Evolutionary conservation across 2,113 vertebrate genomes (phyloP), one percentile per base, ranked within the genome.

Genomic region (Caretta caretta): DNA sequence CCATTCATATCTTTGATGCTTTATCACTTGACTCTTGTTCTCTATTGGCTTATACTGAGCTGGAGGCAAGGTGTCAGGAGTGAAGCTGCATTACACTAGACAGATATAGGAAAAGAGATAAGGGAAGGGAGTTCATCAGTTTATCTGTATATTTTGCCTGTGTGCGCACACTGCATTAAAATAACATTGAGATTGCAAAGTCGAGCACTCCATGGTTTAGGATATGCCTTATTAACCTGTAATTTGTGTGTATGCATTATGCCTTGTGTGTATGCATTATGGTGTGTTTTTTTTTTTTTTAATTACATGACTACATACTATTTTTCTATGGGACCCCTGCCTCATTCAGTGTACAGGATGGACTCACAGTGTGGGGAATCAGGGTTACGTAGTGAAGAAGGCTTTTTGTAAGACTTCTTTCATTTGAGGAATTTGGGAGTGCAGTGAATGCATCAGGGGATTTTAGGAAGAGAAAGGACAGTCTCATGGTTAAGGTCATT

Each of bases 171-270:
- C 80, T 80, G 53, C 50, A 31, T 49, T 75, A 10, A 51, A 35
- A 31, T 38, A 8, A 22, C 31, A 27, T n/a, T 12, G 25, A 0
- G 48, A 5, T 48, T 80, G 24, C 3, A 3, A 8, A 59, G 16
- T 12, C 14, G 48, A 69, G 5, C 10, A 1, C 65, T 72, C 38
- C 25, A 1, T n/a, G 14, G 82, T 5, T 57, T 35, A 22, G 62
- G 85, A 49, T 5, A 59, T 29, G 75, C 62, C 53, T 57, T 29
- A 14, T 1, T 46, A 53, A 42, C 13, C 42, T 22, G 5, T 46
- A 0, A 22, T 56, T 75, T n/a, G 7, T 1, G n/a, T n/a, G n/a
- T n/a, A n/a, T n/a, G n/a, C n/a, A n/a, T n/a, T n/a, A n/a, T 13
- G 6, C 24, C 75, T 1, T 76, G 80, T 38, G 12, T 12, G 5